Evolutionary conservation across 2,888 invertebrate species (phyloP).

Genomic region (Notodonta dromedarius): DNA sequence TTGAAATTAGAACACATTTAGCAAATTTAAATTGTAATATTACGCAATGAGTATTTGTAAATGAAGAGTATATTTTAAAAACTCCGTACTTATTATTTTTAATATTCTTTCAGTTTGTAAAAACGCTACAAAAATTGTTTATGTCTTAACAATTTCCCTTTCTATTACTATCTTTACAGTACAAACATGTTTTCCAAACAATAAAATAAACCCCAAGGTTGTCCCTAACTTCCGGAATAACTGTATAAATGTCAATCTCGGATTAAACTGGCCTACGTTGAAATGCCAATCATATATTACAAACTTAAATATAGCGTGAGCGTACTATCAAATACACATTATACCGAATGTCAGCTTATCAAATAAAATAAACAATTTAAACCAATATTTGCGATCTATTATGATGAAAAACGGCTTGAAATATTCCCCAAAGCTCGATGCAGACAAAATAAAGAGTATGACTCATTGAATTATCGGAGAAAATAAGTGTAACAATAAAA

Average conservation of each 20-base stretch:
- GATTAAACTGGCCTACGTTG: not conserved
- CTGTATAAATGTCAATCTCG: slow-evolving; percentile 3
- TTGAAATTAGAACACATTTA: too few species aligned
- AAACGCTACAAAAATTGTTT: too few species aligned
- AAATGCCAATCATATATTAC: not conserved
- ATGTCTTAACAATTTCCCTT: too few species aligned
- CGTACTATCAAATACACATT: not conserved
- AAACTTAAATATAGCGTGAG: not conserved
- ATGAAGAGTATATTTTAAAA: too few species aligned
- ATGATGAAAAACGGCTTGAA: not conserved
- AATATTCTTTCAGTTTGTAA: too few species aligned
- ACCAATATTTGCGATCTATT: not conserved
- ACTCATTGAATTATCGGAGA: slow-evolving; percentile 5
- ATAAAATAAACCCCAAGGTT: not conserved
- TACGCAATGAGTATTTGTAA: too few species aligned
- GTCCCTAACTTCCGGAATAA: not conserved
- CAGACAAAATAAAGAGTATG: not conserved
- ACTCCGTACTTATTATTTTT: too few species aligned
- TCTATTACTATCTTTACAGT: too few species aligned
- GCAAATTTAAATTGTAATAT: too few species aligned
- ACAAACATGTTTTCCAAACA: not conserved
- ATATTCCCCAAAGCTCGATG: not conserved
- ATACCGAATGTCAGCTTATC: not conserved
- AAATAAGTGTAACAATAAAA: slow-evolving; percentile 4
- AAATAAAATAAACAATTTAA: not conserved